These are phyloP conservation scores for Mirounga angustirostris DNA, from an alignment of 2,113 vertebrate genomes.

Conservation along the genomic window DNA sequence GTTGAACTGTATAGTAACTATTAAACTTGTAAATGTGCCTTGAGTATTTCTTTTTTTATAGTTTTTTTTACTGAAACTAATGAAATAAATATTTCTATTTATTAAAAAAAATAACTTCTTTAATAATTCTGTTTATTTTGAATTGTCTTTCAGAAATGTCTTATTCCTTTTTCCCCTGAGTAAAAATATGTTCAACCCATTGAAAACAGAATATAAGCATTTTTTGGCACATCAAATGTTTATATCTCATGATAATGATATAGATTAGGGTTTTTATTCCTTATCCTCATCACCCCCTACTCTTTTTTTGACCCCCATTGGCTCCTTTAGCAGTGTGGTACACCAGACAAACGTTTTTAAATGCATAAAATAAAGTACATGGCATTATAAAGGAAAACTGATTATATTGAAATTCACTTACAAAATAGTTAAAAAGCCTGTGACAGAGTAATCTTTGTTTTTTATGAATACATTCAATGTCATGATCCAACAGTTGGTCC, in stretches of 20 bases:
- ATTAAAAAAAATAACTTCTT: slow-evolving; percentile 9
- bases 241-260: neutral
- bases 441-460: neutral
- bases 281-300: neutral
- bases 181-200: neutral
- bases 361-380: neutral
- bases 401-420: neutral
- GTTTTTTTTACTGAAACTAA: neutral
- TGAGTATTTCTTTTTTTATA: neutral
- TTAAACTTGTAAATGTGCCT: neutral
- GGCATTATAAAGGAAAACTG: neutral
- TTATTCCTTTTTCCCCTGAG: neutral
- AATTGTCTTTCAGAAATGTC: neutral
- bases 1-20: neutral
- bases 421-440: slow-evolving; percentile 3
- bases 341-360: slow-evolving; percentile 8
- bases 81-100: neutral
- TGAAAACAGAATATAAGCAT: neutral
- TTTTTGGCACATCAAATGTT: neutral
- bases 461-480: neutral
- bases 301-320: neutral
- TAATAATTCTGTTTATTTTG: neutral
- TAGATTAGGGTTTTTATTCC: neutral
- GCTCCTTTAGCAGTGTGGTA: neutral
- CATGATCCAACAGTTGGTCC: neutral